Percentiles rank a stretch among this genome's conserved stretches.
These are phyloP conservation scores for Geodia barretti DNA, from an alignment of 37 sponge, comb jelly and placozoan species.

Conservation along the genomic window DNA sequence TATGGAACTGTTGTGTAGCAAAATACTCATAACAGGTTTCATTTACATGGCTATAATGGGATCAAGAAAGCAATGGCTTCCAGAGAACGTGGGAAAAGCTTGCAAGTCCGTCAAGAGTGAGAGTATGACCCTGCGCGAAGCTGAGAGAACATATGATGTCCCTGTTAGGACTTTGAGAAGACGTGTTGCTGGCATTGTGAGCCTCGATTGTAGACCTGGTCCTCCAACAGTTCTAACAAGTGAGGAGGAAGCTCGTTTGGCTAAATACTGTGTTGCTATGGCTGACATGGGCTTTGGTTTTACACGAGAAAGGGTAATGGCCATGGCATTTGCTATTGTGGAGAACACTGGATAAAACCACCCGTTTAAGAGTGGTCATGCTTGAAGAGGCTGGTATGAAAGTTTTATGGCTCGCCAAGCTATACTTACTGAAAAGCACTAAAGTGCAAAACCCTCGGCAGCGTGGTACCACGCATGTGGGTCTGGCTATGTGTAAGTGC, in stretches of 20 bases:
- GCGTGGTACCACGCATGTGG: too few relatives aligned
- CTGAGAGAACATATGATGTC: constrained; percentile 7
- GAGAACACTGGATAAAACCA: constrained; percentile 39
- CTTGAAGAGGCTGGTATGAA: constrained; percentile 42
- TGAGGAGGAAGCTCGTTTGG: constrained; percentile 42
- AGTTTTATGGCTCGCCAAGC: constrained; percentile 31
- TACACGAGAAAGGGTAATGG: constrained; percentile 35
- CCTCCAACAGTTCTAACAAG: constrained; percentile 24
- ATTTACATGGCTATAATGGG: too few relatives aligned
- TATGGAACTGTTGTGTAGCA: too few relatives aligned
- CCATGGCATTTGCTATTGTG: constrained; percentile 32
- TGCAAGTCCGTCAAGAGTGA: constrained; percentile 2
- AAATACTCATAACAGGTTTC: too few relatives aligned
- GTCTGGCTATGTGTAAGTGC: too few relatives aligned
- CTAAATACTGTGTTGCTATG: constrained; percentile 18
- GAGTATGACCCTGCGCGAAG: neutral
- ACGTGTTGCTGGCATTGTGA: constrained; percentile 8
- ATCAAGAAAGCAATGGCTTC: too few relatives aligned
- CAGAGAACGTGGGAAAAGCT: neutral
- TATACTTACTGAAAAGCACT: too few relatives aligned
- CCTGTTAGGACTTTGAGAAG: constrained; percentile 35
- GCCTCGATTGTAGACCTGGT: constrained; percentile 19
- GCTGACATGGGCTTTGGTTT: constrained; percentile 57
- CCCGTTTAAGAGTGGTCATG: constrained; percentile 36
- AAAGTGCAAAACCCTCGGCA: too few relatives aligned